These are phyloP conservation scores for Ceratoteleas bidentatus DNA, from an alignment of 1,140 invertebrate genomes.

Conservation along the genomic window DNA sequence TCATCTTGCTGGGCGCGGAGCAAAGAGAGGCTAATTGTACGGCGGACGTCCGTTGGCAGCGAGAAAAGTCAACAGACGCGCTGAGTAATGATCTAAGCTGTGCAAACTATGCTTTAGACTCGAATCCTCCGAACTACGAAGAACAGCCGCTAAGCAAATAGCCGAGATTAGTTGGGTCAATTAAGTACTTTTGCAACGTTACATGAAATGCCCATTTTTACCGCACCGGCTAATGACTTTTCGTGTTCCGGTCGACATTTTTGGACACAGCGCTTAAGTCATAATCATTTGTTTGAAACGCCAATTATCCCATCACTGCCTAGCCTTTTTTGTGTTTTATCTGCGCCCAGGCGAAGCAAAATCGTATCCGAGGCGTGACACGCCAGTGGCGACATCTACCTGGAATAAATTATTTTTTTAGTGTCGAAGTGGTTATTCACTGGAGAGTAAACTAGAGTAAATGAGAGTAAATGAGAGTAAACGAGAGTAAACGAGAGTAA, in stretches of 20 bases:
- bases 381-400: too few species aligned
- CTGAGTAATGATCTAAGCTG: conserved; percentile 73
- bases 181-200: conserved; percentile 61
- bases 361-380: too few species aligned
- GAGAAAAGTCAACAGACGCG: conserved; percentile 72
- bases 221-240: conserved; percentile 46
- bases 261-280: too few species aligned
- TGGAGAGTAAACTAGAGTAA: too few species aligned
- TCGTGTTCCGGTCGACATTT: conserved; percentile 5
- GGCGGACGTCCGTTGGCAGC: conserved; percentile 69
- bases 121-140: conserved; percentile 62
- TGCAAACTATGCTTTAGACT: conserved; percentile 66
- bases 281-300: too few species aligned
- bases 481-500: too few species aligned
- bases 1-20: conserved; percentile 62
- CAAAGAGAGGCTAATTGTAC: conserved; percentile 72
- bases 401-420: too few species aligned
- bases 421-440: too few species aligned
- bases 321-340: too few species aligned
- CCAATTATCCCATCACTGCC: too few species aligned
- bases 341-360: too few species aligned
- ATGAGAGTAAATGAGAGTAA: too few species aligned
- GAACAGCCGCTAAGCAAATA: conserved; percentile 66
- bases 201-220: conserved; percentile 62
- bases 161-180: conserved; percentile 58